Percentiles rank a stretch among this genome's conserved stretches.
phyloP scores from a whole-genome alignment of 1,140 invertebrate species.

The Ostrea edulis region DNA sequence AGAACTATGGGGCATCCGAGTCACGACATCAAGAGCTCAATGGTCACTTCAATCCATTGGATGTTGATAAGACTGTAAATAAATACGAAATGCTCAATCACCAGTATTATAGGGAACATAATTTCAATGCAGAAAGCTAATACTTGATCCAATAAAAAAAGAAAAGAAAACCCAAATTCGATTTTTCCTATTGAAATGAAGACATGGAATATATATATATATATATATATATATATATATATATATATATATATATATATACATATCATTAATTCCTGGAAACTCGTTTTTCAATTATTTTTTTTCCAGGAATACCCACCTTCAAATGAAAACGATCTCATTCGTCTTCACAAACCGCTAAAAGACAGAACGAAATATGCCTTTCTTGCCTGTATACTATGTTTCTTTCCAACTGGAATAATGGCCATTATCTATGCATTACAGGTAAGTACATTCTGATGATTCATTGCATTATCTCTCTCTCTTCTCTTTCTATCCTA shows the following conservation, averaged over 20 bases:
- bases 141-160: no score
- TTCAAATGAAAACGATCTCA: constrained; percentile 20
- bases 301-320: constrained; percentile 10
- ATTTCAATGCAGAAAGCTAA: background rate
- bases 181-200: no score
- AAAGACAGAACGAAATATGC: constrained; percentile 15
- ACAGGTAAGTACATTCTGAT: background rate
- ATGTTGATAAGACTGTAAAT: constrained; percentile 6
- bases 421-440: constrained; percentile 21
- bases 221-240: no score
- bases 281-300: background rate
- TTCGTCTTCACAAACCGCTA: constrained; percentile 12
- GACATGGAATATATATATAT: no score
- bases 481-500: no score
- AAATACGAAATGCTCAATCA: background rate
- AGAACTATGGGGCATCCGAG: background rate
- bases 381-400: background rate
- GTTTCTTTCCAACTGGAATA: constrained; percentile 12
- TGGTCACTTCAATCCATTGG: background rate
- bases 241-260: no score
- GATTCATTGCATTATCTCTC: no score
- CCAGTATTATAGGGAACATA: background rate
- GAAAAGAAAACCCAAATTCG: no score
- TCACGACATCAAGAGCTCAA: background rate
- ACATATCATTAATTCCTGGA: background rate